phyloP scores from a whole-genome alignment of 2,113 vertebrate species.

The Terrapene triunguis region DNA sequence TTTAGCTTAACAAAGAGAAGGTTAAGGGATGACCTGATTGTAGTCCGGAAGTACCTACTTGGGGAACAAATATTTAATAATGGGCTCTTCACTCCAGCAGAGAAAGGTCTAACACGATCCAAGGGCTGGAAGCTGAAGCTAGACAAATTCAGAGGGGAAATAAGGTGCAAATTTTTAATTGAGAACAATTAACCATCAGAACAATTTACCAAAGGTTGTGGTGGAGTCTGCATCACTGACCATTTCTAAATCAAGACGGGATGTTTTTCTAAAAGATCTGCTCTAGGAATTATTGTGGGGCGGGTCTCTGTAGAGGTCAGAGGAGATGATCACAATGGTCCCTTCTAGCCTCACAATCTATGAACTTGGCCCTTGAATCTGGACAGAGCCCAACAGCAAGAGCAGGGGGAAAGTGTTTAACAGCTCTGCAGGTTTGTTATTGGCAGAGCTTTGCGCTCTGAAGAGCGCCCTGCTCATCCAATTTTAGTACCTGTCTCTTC shows the following conservation, averaged over 20 bases:
- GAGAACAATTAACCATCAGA: not conserved
- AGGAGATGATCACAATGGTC: not conserved
- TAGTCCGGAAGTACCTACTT: not conserved
- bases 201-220: not conserved
- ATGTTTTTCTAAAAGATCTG: not conserved
- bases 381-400: not conserved
- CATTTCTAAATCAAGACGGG: not conserved
- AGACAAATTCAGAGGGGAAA: not conserved
- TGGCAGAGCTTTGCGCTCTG: not conserved
- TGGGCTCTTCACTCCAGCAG: not conserved
- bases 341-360: accelerated
- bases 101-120: not conserved
- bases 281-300: not conserved
- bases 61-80: not conserved
- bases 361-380: not conserved
- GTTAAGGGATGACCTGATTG: not conserved
- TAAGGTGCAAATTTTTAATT: not conserved
- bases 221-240: not conserved
- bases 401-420: not conserved
- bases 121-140: not conserved
- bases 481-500: not conserved
- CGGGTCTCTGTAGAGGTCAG: not conserved
- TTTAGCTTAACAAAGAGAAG: not conserved
- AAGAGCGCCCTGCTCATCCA: not conserved
- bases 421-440: not conserved